These are phyloP conservation scores for Acomys russatus DNA, from an alignment of 2,797 vertebrate genomes.

Conservation along the genomic window DNA sequence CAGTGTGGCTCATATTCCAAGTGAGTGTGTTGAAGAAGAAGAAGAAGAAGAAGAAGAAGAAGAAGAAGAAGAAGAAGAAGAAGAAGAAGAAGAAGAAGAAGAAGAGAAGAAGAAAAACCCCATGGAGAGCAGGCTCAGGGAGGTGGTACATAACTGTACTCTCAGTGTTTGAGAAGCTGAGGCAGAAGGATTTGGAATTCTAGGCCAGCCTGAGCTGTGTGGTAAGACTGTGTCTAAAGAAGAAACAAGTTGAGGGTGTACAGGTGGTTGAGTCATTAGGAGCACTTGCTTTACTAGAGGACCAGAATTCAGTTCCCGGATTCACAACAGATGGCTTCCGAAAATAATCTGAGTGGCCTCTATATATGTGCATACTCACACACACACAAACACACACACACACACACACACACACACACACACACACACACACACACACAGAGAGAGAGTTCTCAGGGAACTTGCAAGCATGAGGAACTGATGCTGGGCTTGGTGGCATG, in stretches of 20 bases:
- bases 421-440: too few relatives aligned
- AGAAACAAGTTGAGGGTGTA: neutral
- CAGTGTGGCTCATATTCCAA: rapidly evolving
- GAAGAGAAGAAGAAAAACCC: too few relatives aligned
- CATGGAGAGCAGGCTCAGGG: neutral
- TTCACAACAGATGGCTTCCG: neutral
- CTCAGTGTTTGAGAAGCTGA: neutral
- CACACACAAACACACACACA: too few relatives aligned
- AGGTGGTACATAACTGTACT: neutral
- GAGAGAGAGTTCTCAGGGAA: neutral
- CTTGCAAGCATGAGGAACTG: neutral
- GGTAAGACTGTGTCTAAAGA: neutral
- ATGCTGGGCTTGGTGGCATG: neutral
- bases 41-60: too few relatives aligned
- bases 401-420: neutral
- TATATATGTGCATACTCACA: rapidly evolving
- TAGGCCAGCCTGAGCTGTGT: neutral
- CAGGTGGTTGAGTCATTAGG: neutral
- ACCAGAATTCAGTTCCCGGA: neutral
- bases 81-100: too few relatives aligned
- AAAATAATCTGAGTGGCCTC: neutral
- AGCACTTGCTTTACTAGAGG: neutral
- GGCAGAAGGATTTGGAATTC: neutral
- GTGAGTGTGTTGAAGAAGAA: too few relatives aligned
- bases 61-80: too few relatives aligned